Conservation (phyloP, 2,113 vertebrate species). For the Siniperca chuatsi region DNA sequence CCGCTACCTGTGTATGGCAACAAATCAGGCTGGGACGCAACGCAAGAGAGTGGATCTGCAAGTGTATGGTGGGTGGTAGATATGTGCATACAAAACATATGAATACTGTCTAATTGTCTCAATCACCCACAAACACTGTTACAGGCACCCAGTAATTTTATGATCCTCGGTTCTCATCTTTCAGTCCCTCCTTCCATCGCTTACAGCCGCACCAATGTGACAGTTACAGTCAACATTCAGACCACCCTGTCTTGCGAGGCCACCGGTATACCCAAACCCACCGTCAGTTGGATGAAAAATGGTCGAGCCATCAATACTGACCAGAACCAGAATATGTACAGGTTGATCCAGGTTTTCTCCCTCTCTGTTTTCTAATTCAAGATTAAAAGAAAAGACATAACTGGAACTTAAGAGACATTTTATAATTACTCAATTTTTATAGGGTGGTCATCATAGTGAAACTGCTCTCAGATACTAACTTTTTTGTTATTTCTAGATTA, state of each 20-base stretch:
- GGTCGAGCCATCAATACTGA: constrained; percentile 88
- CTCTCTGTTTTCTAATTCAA: constrained; percentile 58
- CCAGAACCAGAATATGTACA: constrained; percentile 96
- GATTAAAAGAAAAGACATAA: neutral
- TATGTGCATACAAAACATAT: neutral
- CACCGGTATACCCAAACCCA: constrained; percentile 92
- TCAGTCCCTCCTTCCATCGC: constrained; percentile 91
- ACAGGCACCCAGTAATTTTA: neutral
- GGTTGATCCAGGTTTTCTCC: constrained; percentile 85
- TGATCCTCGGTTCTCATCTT: constrained; percentile 8
- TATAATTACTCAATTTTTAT: too few species aligned
- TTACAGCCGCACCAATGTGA: constrained; percentile 86
- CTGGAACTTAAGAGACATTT: neutral
- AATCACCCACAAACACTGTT: neutral
- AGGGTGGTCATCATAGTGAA: neutral
- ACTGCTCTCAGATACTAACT: neutral
- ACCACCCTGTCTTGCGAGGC: constrained; percentile 93
- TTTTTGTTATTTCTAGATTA: constrained; percentile 80
- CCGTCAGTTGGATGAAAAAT: constrained; percentile 91
- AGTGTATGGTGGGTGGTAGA: constrained; percentile 87
- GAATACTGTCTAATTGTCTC: neutral
- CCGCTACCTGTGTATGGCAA: constrained; percentile 94
- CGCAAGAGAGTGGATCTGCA: constrained; percentile 90
- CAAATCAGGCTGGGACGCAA: constrained; percentile 91
- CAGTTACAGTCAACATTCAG: constrained; percentile 93